Evolutionary conservation across 2,888 invertebrate genomes (phyloP).

Genomic region (Cosmorhoe ocellata): DNA sequence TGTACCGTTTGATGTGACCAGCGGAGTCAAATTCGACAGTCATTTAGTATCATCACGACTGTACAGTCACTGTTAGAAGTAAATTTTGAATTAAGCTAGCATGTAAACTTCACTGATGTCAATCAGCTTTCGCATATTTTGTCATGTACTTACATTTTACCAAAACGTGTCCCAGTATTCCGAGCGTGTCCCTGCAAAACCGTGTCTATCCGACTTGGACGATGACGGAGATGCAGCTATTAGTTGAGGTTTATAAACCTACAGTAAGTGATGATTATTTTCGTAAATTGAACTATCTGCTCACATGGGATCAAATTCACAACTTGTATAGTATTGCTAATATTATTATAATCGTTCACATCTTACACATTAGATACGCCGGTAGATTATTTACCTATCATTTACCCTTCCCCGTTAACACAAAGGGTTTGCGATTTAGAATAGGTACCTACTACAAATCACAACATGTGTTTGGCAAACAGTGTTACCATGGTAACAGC

Average conservation of each 20-base stretch:
- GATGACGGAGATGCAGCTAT: too few species aligned
- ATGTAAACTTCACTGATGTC: neutral
- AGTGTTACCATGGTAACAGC: constrained; percentile 45
- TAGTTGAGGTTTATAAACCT: too few species aligned
- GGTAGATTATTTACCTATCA: too few species aligned
- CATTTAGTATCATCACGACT: constrained; percentile 15
- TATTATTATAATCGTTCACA: constrained; percentile 5
- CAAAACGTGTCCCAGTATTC: too few species aligned
- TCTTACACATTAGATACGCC: constrained; percentile 1
- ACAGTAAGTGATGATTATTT: too few species aligned
- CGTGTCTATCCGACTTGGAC: too few species aligned
- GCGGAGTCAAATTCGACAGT: constrained; percentile 12
- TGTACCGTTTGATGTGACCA: constrained; percentile 21
- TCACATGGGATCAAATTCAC: too few species aligned
- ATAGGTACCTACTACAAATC: constrained; percentile 21
- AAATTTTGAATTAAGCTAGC: neutral
- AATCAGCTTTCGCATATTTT: too few species aligned
- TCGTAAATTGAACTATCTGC: too few species aligned
- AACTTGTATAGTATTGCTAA: too few species aligned
- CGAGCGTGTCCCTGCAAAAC: too few species aligned
- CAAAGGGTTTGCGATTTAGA: constrained; percentile 14
- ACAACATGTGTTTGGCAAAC: constrained; percentile 43
- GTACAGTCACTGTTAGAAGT: neutral
- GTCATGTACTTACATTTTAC: too few species aligned
- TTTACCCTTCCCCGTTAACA: constrained; percentile 10